These are phyloP conservation scores for Stichopus horrens DNA, from an alignment of 53 echinoderm and acorn worm genomes.

Conservation along the genomic window DNA sequence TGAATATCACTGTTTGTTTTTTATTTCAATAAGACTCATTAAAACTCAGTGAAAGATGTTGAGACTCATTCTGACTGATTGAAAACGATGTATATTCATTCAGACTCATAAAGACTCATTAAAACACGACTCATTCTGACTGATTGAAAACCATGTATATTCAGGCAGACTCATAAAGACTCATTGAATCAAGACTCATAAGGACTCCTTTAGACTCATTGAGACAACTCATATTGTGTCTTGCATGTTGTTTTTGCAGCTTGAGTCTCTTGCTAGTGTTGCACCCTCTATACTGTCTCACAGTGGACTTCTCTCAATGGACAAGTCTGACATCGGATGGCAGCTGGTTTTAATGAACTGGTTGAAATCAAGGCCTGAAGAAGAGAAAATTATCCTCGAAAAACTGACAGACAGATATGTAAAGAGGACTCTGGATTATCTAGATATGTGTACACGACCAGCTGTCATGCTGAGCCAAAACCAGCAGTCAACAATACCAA, in stretches of 20 bases:
- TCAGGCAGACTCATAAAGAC: too few relatives aligned
- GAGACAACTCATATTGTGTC: not conserved
- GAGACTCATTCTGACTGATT: too few relatives aligned
- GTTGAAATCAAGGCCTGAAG: slow-evolving; percentile 71
- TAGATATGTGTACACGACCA: slow-evolving; percentile 77
- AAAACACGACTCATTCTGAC: too few relatives aligned
- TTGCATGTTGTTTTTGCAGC: slow-evolving; percentile 45
- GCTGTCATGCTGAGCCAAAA: slow-evolving; percentile 72
- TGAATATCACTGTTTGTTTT: too few relatives aligned
- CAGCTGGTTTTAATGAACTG: slow-evolving; percentile 73
- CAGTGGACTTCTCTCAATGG: slow-evolving; percentile 88
- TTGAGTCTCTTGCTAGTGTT: slow-evolving; percentile 66
- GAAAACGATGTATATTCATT: too few relatives aligned
- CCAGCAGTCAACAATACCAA: slow-evolving; percentile 55
- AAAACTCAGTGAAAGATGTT: too few relatives aligned
- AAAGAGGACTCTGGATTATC: slow-evolving; percentile 68
- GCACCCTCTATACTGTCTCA: slow-evolving; percentile 77
- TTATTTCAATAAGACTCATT: too few relatives aligned
- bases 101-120: too few relatives aligned
- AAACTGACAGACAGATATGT: slow-evolving; percentile 78
- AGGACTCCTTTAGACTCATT: not conserved
- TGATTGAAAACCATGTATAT: too few relatives aligned
- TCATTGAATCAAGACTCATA: too few relatives aligned
- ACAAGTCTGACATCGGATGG: slow-evolving; percentile 91
- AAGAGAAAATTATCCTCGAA: slow-evolving; percentile 61